Evolutionary conservation across 2,113 vertebrate species (phyloP).

Genomic region (Phoxinus phoxinus): DNA sequence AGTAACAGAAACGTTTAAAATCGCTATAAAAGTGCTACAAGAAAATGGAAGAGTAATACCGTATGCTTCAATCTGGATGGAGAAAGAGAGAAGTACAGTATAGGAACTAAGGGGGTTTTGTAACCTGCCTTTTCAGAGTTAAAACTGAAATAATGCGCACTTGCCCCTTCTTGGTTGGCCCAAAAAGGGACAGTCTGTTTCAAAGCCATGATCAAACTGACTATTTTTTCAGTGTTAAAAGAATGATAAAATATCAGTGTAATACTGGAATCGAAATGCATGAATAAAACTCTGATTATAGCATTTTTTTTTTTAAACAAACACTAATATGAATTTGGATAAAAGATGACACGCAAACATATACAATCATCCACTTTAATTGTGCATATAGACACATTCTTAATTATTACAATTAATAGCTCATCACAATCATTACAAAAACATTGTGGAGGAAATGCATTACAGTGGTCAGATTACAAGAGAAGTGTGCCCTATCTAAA

Average conservation of each 20-base stretch:
- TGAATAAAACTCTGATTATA: not conserved
- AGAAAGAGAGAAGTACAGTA: not conserved
- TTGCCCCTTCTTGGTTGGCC: not conserved
- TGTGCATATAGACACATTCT: not conserved
- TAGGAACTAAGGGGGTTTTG: not conserved
- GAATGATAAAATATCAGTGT: not conserved
- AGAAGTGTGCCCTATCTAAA: not conserved
- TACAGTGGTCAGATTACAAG: not conserved
- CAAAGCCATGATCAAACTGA: not conserved
- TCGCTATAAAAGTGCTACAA: not conserved
- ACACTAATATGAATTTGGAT: not conserved
- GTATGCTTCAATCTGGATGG: not conserved
- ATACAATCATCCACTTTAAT: constrained; percentile 13
- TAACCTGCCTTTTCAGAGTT: not conserved
- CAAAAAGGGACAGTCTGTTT: not conserved
- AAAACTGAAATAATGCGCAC: not conserved
- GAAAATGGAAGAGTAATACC: not conserved
- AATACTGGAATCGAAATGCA: not conserved
- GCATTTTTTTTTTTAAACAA: not conserved
- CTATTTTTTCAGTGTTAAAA: not conserved
- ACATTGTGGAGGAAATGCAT: not conserved
- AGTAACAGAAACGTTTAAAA: not conserved
- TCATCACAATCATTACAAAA: not conserved
- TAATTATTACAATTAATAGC: not conserved
- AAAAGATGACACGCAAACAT: not conserved